A percentile compares a stretch with the other conserved stretches of the same genome.
Conservation (phyloP, 92 coral and sea anemone species). For the Parazoanthus atlanticus region DNA sequence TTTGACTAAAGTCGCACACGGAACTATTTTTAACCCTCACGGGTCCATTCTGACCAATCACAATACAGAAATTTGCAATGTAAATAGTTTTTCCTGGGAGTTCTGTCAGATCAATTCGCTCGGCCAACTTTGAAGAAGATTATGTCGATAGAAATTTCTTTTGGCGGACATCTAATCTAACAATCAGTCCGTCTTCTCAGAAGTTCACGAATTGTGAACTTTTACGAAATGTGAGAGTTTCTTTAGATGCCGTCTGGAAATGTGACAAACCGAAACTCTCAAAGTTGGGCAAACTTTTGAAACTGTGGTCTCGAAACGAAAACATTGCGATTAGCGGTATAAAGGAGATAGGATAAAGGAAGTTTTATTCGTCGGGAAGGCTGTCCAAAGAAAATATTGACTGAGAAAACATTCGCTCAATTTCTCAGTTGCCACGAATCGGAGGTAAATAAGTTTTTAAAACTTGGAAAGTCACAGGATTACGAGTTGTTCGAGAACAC, state of each 20-base stretch:
- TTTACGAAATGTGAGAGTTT: conserved; percentile 21
- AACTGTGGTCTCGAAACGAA: conserved; percentile 21
- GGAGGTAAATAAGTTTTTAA: conserved; percentile 17
- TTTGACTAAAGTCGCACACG: neutral
- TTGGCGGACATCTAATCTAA: neutral
- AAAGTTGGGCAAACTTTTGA: conserved; percentile 41
- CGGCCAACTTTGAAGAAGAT: neutral
- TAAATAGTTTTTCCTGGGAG: conserved; percentile 4
- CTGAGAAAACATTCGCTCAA: conserved; percentile 37
- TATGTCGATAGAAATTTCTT: neutral
- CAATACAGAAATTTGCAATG: conserved; percentile 32
- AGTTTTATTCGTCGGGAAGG: conserved; percentile 29
- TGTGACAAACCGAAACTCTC: neutral
- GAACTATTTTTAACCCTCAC: conserved; percentile 37
- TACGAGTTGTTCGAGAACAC: conserved; percentile 10
- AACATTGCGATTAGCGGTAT: conserved; percentile 3
- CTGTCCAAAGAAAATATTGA: conserved; percentile 30
- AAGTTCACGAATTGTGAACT: neutral
- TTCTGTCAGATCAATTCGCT: neutral
- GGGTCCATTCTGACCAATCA: conserved; percentile 30
- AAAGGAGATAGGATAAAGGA: conserved; percentile 18
- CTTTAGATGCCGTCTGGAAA: neutral
- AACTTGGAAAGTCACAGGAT: conserved; percentile 30
- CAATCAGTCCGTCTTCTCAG: neutral
- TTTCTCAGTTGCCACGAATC: conserved; percentile 46